Base-by-base conservation (phyloP, 2,888 invertebrate genomes). In the Morinoia aosen region DNA sequence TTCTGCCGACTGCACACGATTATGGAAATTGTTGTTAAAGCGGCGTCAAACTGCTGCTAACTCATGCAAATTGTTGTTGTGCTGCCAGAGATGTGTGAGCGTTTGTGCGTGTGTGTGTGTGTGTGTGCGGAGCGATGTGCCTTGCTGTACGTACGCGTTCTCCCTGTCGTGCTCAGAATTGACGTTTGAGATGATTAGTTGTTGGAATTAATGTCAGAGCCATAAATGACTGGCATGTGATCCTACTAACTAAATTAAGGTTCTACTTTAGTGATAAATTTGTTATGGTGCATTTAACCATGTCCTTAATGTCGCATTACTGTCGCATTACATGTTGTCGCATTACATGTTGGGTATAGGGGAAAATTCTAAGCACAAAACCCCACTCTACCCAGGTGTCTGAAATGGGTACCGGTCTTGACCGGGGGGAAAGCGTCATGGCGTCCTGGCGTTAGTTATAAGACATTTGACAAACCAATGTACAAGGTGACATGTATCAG, bases 61-160 rank as follows among this genome's bases (percentile, higher is more conserved):
- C 96, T 96, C 95, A 96, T 96, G 96, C 96, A 96, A 96, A 96
- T 96, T 96, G 96, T 96, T 96, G 95, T 96, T 96, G 96, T 96
- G 95, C 96, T 58, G 96, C 96, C 93, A 57, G 93, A 93, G 93
- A 93, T 93, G 93, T 57, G 93, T 10, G 93, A 57, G 93, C 57
- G 14, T 40, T 39, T 19, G 56, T 57, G 93, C 33, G 93, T 93
- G 93, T 93, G 12, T 39, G 91, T 16, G 48, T 10, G 91, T 91
- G 56, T 25, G 88, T 88, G 88, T 12, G 88, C 39, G 90, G 90
- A 5, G 90, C 48, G 40, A 48, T 48, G 25, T 33, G 76, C 76
- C 76, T 76, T 16, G 76, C 19, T 76, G 25, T 33, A 76, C 25
- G 76, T 25, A 76, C 25, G 76, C 76, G 25, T 76, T 19, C 76